Conservation (phyloP, 2,888 invertebrate species). For the Gonocerus acuteangulatus region DNA sequence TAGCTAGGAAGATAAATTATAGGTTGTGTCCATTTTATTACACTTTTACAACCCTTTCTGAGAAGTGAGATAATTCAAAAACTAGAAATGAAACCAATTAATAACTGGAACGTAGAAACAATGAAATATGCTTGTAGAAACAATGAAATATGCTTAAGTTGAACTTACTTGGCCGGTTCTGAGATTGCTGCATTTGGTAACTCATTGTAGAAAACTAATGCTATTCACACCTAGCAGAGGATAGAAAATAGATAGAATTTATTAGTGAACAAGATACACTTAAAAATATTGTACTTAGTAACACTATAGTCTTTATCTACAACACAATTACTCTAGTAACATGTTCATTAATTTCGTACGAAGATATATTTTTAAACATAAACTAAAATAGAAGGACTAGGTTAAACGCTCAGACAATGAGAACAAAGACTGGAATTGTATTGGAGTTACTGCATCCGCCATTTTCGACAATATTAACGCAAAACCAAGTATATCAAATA, state of each 20-base stretch:
- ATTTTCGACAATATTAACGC: background rate
- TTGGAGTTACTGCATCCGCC: background rate
- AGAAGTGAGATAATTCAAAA: too few relatives aligned
- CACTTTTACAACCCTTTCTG: too few relatives aligned
- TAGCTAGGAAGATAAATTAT: too few relatives aligned
- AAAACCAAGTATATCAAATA: background rate
- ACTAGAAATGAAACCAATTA: too few relatives aligned
- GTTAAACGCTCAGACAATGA: background rate
- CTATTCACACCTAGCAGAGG: background rate
- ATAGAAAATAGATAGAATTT: background rate
- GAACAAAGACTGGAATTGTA: background rate
- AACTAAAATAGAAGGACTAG: too few relatives aligned
- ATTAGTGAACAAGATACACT: background rate
- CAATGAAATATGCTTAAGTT: too few relatives aligned
- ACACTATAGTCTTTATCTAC: background rate
- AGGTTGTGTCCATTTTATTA: too few relatives aligned
- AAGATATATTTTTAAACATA: too few relatives aligned
- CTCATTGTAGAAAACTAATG: conserved; percentile 1
- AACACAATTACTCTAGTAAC: too few relatives aligned
- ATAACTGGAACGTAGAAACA: too few relatives aligned
- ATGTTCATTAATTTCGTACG: too few relatives aligned
- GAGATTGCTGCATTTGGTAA: conserved; percentile 14
- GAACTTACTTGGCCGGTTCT: conserved; percentile 20
- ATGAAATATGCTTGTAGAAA: too few relatives aligned
- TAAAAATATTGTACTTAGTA: background rate